Percentiles rank a stretch among this genome's conserved stretches.
These are phyloP conservation scores for Pegoplata infirma DNA, from an alignment of 2,888 invertebrate genomes.

Conservation along the genomic window DNA sequence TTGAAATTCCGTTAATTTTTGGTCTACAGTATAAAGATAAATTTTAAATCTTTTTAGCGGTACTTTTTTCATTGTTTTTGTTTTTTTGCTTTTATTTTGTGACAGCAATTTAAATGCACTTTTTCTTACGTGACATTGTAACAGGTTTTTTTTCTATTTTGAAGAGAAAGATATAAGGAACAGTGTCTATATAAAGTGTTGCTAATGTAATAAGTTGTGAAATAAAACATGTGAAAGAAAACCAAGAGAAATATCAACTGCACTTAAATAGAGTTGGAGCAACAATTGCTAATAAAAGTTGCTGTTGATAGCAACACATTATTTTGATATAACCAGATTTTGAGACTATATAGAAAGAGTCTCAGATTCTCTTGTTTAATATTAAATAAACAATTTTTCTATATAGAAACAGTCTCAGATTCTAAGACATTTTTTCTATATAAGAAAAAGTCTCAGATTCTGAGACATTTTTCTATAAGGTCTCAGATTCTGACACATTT, in stretches of 20 bases:
- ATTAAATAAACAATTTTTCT: too few species aligned
- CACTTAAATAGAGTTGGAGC: slow-evolving; percentile 8
- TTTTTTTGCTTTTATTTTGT: slow-evolving; percentile 30
- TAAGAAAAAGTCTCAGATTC: too few species aligned
- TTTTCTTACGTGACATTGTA: slow-evolving; percentile 60
- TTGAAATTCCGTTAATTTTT: too few species aligned
- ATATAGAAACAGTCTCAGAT: too few species aligned
- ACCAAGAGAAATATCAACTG: background rate
- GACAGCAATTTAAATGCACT: slow-evolving; percentile 61
- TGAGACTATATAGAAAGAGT: too few species aligned
- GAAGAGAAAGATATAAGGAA: background rate
- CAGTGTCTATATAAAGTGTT: slow-evolving; percentile 17
- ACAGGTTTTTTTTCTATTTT: slow-evolving; percentile 43
- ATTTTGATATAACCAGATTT: too few species aligned
- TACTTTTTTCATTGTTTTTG: slow-evolving; percentile 48
- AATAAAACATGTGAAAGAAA: background rate
- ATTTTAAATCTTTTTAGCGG: slow-evolving; percentile 46
- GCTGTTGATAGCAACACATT: background rate
- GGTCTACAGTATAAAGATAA: slow-evolving; percentile 20
- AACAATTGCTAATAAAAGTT: too few species aligned
- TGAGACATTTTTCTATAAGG: too few species aligned
- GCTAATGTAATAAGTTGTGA: slow-evolving; percentile 30
- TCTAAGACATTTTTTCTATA: too few species aligned
- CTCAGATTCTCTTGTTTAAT: too few species aligned
- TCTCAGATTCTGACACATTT: too few species aligned